Conservation (phyloP, 2,888 invertebrate species). For the Drosophila rubida region DNA sequence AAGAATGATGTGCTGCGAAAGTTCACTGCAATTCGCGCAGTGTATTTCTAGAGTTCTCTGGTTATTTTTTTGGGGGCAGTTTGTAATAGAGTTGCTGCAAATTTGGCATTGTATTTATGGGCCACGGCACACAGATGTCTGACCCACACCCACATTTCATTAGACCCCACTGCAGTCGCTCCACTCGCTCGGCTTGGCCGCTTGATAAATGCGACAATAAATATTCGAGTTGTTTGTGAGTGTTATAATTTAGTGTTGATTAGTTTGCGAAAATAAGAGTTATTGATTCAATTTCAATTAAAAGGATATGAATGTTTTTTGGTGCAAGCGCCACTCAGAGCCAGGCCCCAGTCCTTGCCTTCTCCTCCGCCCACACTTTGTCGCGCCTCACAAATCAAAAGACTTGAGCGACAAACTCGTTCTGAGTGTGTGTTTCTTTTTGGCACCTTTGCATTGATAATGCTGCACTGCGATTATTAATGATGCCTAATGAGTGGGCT, state of each 20-base stretch:
- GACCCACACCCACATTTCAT: constrained; percentile 81
- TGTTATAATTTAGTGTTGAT: constrained; percentile 81
- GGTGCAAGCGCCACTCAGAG: constrained; percentile 49
- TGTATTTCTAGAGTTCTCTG: too few relatives aligned
- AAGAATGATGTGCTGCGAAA: too few relatives aligned
- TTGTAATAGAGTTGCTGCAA: constrained; percentile 78
- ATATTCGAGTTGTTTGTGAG: constrained; percentile 76
- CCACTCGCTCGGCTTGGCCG: constrained; percentile 3
- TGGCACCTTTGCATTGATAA: constrained; percentile 68
- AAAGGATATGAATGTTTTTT: constrained; percentile 77
- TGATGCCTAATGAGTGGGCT: constrained; percentile 76
- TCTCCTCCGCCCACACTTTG: not conserved
- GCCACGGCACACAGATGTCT: constrained; percentile 49
- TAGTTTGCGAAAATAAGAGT: constrained; percentile 79
- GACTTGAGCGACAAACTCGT: constrained; percentile 46
- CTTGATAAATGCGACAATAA: constrained; percentile 75
- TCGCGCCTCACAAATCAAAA: constrained; percentile 17
- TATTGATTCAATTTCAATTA: constrained; percentile 80
- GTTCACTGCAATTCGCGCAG: too few relatives aligned
- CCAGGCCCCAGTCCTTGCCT: not conserved
- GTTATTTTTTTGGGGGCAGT: constrained; percentile 40
- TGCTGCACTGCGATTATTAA: constrained; percentile 58
- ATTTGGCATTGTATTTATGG: constrained; percentile 66
- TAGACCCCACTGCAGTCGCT: constrained; percentile 30
- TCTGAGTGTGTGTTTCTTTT: constrained; percentile 24